Percentiles rank a stretch among this genome's conserved stretches.
phyloP scores from a whole-genome alignment of 2,113 vertebrate genomes.

The Sebastes fasciatus region DNA sequence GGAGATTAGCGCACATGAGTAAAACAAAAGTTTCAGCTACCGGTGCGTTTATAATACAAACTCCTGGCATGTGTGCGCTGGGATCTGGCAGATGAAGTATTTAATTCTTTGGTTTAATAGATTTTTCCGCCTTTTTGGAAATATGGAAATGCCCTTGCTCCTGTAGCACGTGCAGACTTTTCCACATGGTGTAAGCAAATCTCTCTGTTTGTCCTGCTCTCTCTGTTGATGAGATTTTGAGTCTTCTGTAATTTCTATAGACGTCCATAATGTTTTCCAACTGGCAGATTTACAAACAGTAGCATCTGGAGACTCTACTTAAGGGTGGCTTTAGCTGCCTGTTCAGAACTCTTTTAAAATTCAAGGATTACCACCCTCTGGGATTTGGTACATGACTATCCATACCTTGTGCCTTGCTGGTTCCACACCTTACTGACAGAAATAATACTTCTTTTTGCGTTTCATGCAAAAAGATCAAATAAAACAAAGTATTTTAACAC shows the following conservation, averaged over 20 bases:
- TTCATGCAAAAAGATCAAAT: not conserved
- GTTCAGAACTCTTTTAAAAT: slow-evolving; percentile 49
- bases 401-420: slow-evolving; percentile 17
- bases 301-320: slow-evolving; percentile 56
- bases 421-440: not conserved
- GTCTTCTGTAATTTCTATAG: slow-evolving; percentile 45
- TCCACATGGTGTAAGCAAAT: slow-evolving; percentile 48
- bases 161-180: slow-evolving; percentile 44
- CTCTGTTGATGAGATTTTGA: slow-evolving; percentile 48
- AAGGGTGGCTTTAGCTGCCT: slow-evolving; percentile 36
- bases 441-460: slow-evolving; percentile 16
- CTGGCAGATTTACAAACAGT: slow-evolving; percentile 61
- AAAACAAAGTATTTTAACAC: not conserved
- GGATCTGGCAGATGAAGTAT: slow-evolving; percentile 83
- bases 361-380: slow-evolving; percentile 39
- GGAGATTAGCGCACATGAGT: slow-evolving; percentile 71
- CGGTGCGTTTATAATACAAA: slow-evolving; percentile 79
- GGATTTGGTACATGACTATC: slow-evolving; percentile 37
- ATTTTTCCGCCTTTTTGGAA: slow-evolving; percentile 64
- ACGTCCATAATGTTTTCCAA: slow-evolving; percentile 52
- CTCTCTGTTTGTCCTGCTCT: slow-evolving; percentile 57
- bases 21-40: slow-evolving; percentile 78
- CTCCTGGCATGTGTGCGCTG: slow-evolving; percentile 59
- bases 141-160: slow-evolving; percentile 54
- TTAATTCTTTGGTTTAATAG: slow-evolving; percentile 73